These are phyloP conservation scores for Miniopterus natalensis DNA, from an alignment of 2,113 vertebrate genomes.

Conservation along the genomic window DNA sequence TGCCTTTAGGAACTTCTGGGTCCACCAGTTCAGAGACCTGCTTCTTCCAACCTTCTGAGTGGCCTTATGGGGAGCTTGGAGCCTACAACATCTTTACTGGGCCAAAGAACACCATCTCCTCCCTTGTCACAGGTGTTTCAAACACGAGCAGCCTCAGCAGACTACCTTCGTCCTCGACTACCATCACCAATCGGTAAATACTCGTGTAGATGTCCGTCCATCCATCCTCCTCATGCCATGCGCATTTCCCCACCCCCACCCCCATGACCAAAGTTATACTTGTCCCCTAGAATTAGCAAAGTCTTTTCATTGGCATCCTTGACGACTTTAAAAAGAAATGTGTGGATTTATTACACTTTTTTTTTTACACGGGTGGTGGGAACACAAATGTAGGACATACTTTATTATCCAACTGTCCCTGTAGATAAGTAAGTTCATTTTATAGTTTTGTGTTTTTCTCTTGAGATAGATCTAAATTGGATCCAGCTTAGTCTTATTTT, in stretches of 20 bases:
- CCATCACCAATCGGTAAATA: conserved; percentile 91
- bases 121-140: conserved; percentile 91
- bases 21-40: conserved; percentile 88
- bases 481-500: conserved; percentile 22
- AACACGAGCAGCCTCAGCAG: conserved; percentile 93
- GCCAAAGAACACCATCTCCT: conserved; percentile 93
- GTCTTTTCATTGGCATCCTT: not conserved
- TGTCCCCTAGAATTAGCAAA: not conserved
- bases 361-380: not conserved
- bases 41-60: conserved; percentile 91
- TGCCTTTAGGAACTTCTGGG: conserved; percentile 94
- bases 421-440: not conserved
- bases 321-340: conserved; percentile 6
- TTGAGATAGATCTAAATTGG: conserved; percentile 26
- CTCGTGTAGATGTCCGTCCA: not conserved
- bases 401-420: conserved; percentile 2
- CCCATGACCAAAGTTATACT: not conserved
- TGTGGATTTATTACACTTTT: not conserved
- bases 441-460: not conserved
- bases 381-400: not conserved
- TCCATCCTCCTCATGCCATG: not conserved
- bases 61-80: conserved; percentile 93
- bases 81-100: conserved; percentile 88
- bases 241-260: not conserved
- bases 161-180: conserved; percentile 93